phyloP scores from a whole-genome alignment of 2,113 vertebrate genomes.

The Micronisus gabar region DNA sequence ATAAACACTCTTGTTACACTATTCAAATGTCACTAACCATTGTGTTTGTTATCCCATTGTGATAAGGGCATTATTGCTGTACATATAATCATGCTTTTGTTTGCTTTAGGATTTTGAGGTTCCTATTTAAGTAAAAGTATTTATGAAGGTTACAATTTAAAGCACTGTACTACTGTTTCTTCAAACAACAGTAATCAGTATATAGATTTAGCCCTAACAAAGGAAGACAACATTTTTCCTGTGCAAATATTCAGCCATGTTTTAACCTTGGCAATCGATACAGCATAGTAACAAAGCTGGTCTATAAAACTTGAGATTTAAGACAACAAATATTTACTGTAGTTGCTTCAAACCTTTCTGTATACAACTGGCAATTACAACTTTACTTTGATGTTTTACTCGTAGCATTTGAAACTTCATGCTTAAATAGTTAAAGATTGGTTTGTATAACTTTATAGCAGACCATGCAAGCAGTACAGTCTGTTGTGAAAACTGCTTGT shows the following conservation, averaged over 20 bases:
- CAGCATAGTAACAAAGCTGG: neutral
- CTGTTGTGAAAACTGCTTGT: neutral
- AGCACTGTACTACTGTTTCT: neutral
- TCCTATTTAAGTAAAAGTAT: slow-evolving; percentile 29
- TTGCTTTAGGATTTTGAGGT: slow-evolving; percentile 25
- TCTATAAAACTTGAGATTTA: slow-evolving; percentile 26
- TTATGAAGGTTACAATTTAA: slow-evolving; percentile 23
- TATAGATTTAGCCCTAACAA: slow-evolving; percentile 16
- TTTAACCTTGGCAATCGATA: slow-evolving; percentile 15
- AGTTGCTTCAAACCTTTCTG: slow-evolving; percentile 20
- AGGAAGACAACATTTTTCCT: neutral
- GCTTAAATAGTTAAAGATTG: neutral
- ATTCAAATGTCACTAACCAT: neutral
- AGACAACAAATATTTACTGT: slow-evolving; percentile 37
- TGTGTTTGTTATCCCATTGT: slow-evolving; percentile 27
- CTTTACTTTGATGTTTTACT: neutral
- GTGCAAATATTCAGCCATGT: slow-evolving; percentile 5
- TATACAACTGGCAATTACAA: slow-evolving; percentile 3
- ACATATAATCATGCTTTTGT: slow-evolving; percentile 7
- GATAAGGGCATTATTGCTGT: slow-evolving; percentile 31
- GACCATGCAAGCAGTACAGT: neutral
- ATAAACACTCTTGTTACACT: neutral
- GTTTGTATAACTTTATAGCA: neutral
- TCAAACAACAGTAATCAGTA: neutral
- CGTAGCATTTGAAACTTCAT: neutral